phyloP scores from a whole-genome alignment of 2,888 invertebrate species.

The Caenorhabditis auriculariae region DNA sequence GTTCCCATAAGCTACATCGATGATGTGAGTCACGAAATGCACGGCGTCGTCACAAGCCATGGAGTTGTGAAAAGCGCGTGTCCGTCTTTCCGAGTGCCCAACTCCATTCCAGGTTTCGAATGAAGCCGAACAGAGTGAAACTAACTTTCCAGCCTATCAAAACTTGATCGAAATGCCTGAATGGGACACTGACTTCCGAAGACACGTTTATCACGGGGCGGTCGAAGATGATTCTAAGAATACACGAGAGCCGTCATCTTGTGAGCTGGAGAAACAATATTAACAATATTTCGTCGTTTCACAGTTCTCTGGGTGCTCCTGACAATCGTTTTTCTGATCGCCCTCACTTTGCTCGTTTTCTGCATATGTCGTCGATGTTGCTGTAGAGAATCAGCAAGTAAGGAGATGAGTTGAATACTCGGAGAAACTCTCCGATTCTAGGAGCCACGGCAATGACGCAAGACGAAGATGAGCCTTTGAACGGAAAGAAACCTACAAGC shows the following conservation, averaged over 20 bases:
- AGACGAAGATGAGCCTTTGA: slow-evolving; percentile 12
- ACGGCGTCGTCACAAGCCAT: neutral
- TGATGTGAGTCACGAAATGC: slow-evolving; percentile 9
- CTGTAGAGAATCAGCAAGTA: slow-evolving; percentile 15
- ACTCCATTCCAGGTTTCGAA: slow-evolving; percentile 16
- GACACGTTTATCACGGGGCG: slow-evolving; percentile 23
- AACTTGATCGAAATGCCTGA: slow-evolving; percentile 37
- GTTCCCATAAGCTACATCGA: slow-evolving; percentile 23
- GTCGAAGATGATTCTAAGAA: neutral
- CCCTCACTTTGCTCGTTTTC: slow-evolving; percentile 3
- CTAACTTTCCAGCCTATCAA: slow-evolving; percentile 14
- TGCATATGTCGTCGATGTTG: slow-evolving; percentile 6
- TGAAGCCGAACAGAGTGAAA: neutral
- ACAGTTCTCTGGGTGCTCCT: too few relatives aligned
- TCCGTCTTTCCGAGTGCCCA: slow-evolving; percentile 26
- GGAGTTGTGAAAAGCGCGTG: slow-evolving; percentile 10
- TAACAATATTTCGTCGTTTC: too few relatives aligned
- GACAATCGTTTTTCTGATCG: slow-evolving; percentile 1
- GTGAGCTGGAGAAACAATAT: too few relatives aligned
- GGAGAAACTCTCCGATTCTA: too few relatives aligned
- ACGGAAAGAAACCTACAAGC: slow-evolving; percentile 7
- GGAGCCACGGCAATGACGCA: too few relatives aligned
- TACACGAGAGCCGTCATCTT: neutral
- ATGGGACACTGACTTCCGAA: slow-evolving; percentile 42
- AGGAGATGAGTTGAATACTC: slow-evolving; percentile 9